phyloP scores from a whole-genome alignment of 2,113 vertebrate species.

The Myotis lucifugus region DNA sequence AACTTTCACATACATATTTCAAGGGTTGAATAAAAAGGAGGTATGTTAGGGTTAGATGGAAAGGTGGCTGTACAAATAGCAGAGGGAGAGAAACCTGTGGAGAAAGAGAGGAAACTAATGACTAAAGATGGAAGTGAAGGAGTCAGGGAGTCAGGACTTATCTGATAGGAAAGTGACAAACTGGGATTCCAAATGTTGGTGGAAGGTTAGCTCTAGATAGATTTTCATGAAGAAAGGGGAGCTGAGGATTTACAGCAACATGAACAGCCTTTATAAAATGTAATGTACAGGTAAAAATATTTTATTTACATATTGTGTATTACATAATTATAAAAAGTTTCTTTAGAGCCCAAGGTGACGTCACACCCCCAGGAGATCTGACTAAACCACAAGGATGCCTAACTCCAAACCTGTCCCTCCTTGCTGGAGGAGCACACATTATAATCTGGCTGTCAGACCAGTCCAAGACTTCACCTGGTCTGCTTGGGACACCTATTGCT shows the following conservation, averaged over 20 bases:
- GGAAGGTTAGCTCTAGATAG: not conserved
- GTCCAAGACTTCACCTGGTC: not conserved
- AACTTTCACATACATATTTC: slow-evolving; percentile 12
- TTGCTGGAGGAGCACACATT: not conserved
- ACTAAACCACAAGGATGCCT: too few relatives aligned
- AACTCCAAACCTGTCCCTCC: not conserved
- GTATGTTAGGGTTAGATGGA: not conserved
- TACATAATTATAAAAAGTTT: not conserved
- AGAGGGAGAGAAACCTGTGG: not conserved
- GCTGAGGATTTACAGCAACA: not conserved
- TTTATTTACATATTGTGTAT: not conserved
- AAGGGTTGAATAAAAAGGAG: not conserved
- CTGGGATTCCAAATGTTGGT: not conserved
- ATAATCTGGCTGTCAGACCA: too few relatives aligned
- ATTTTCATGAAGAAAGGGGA: not conserved
- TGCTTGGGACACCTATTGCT: not conserved
- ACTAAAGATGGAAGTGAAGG: not conserved
- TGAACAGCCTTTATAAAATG: not conserved
- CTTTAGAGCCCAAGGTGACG: not conserved
- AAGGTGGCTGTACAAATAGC: not conserved
- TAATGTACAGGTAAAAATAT: not conserved
- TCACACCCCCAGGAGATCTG: not conserved
- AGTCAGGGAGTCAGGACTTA: not conserved
- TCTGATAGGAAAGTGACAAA: not conserved
- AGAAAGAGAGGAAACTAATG: not conserved